phyloP scores from a whole-genome alignment of 2,113 vertebrate species.

The Oceanites oceanicus region DNA sequence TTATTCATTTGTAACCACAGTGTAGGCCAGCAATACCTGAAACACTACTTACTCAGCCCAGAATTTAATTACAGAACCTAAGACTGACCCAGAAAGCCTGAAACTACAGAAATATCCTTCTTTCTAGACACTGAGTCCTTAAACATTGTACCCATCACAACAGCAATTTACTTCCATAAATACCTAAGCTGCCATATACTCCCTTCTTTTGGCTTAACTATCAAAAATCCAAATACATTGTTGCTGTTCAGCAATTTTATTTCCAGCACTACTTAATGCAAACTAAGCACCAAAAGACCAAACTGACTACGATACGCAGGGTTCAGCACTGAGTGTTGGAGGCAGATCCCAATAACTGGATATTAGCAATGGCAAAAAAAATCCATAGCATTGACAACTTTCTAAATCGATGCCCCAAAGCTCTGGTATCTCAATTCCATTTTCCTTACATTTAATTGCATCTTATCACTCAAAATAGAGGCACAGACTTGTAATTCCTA shows the following conservation, averaged over 20 bases:
- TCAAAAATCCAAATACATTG: neutral
- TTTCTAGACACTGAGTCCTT: neutral
- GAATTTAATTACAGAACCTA: neutral
- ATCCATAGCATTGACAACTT: neutral
- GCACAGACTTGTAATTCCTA: neutral
- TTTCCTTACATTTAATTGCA: constrained; percentile 12
- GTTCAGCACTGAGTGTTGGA: neutral
- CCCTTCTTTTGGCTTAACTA: neutral
- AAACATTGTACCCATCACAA: neutral
- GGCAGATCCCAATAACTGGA: neutral
- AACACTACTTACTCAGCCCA: neutral
- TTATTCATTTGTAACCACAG: neutral
- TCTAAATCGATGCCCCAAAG: constrained; percentile 16
- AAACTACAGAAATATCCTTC: neutral
- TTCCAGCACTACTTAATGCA: neutral
- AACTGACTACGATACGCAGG: neutral
- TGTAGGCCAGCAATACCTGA: neutral
- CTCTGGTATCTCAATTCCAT: neutral
- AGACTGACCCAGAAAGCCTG: neutral
- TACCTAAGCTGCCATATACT: neutral
- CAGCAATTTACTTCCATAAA: neutral
- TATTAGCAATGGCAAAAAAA: constrained; percentile 3
- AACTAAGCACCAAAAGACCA: neutral
- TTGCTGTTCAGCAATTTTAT: neutral
- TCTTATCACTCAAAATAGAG: neutral